These are phyloP conservation scores for Cryptus armator DNA, from an alignment of 2,888 invertebrate genomes.

Conservation along the genomic window DNA sequence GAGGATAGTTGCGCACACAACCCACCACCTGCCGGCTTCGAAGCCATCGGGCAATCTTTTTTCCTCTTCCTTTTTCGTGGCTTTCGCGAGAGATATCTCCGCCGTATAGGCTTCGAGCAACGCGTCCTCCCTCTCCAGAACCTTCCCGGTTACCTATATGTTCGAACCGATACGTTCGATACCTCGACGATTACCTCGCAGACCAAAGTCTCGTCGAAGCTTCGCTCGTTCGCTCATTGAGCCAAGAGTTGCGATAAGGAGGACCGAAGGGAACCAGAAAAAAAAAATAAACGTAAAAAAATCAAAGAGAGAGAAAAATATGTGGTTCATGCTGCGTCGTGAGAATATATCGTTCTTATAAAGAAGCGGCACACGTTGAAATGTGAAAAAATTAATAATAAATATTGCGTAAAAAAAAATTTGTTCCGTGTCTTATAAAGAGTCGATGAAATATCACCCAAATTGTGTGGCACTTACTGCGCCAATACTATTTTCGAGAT, in stretches of 20 bases:
- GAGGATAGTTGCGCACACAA: constrained; percentile 28
- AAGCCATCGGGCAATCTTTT: constrained; percentile 56
- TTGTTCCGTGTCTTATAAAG: no score
- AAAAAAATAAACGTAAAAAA: constrained; percentile 16
- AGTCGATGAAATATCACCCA: no score
- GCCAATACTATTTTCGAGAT: no score
- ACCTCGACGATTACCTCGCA: constrained; percentile 71
- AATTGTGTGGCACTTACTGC: no score
- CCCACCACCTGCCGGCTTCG: constrained; percentile 73
- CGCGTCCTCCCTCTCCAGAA: constrained; percentile 21
- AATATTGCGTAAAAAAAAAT: not conserved
- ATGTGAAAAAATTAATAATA: not conserved
- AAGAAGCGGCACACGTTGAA: not conserved
- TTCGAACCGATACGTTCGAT: constrained; percentile 65
- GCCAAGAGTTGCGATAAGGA: constrained; percentile 45
- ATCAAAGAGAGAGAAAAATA: constrained; percentile 7
- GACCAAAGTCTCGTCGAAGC: constrained; percentile 39
- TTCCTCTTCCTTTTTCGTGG: constrained; percentile 52
- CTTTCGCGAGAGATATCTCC: constrained; percentile 49
- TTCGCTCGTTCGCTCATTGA: constrained; percentile 37
- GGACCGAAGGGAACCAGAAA: constrained; percentile 11
- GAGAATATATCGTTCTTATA: constrained; percentile 41
- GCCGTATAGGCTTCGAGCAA: constrained; percentile 30
- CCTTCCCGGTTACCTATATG: constrained; percentile 43
- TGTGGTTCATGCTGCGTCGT: constrained; percentile 9